Evolutionary conservation across 2,113 vertebrate genomes (phyloP).

Genomic region (Riparia riparia): DNA sequence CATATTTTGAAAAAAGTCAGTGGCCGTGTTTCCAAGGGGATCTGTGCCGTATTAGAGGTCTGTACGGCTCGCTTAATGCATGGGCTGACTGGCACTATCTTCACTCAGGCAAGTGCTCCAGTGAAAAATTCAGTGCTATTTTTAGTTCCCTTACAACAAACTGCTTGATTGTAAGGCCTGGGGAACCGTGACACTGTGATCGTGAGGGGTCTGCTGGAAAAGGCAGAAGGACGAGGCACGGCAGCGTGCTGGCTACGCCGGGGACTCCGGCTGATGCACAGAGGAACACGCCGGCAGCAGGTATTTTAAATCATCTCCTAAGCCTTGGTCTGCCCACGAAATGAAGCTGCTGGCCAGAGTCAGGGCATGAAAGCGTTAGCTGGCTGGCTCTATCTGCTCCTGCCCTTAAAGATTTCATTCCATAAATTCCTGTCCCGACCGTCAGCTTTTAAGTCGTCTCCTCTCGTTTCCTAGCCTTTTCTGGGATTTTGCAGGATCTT

Average conservation of each 20-base stretch:
- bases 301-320: background rate
- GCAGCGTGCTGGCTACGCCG: background rate
- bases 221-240: background rate
- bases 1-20: background rate
- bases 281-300: background rate
- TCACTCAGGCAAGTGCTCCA: conserved; percentile 55
- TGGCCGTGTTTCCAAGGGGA: background rate
- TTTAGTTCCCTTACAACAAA: conserved; percentile 71
- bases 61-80: background rate
- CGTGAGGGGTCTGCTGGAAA: background rate
- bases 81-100: conserved; percentile 15
- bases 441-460: conserved; percentile 43
- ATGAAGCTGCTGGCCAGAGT: background rate
- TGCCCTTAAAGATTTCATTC: conserved; percentile 67
- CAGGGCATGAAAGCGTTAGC: conserved; percentile 55
- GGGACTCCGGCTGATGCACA: background rate
- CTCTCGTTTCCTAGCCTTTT: conserved; percentile 1
- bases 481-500: conserved; percentile 6
- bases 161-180: conserved; percentile 36
- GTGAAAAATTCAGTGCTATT: conserved; percentile 65
- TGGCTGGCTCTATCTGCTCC: conserved; percentile 27
- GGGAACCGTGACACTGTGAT: background rate
- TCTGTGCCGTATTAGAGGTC: background rate
- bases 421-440: conserved; percentile 63
- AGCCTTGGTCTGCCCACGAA: background rate